Percentiles rank a stretch among this genome's conserved stretches.
phyloP scores from a whole-genome alignment of 92 coral and sea anemone genomes.

The Pocillopora meandrina region DNA sequence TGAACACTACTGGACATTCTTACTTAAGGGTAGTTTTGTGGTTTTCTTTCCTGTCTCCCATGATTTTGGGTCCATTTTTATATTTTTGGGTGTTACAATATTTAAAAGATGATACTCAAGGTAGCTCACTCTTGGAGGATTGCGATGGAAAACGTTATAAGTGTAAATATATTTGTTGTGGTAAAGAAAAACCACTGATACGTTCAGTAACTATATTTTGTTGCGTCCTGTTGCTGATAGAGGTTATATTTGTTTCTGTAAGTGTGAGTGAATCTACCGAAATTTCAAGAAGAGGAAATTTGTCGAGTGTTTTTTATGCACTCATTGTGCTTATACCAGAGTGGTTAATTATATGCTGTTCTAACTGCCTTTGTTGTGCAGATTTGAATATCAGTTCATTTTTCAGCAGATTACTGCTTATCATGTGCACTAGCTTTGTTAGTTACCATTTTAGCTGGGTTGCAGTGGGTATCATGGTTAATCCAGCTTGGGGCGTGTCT shows the following conservation, averaged over 20 bases:
- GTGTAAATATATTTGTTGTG: background rate
- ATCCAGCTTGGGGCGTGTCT: constrained; percentile 19
- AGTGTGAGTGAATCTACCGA: background rate
- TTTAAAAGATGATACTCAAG: background rate
- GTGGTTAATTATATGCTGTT: background rate
- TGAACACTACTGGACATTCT: background rate
- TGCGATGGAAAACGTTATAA: background rate
- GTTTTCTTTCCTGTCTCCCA: background rate
- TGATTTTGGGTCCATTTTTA: constrained; percentile 11
- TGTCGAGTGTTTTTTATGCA: background rate
- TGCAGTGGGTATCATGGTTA: constrained; percentile 20
- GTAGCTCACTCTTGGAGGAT: background rate
- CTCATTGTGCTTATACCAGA: background rate
- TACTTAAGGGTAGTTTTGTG: background rate
- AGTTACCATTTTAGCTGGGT: constrained; percentile 15
- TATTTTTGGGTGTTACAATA: background rate
- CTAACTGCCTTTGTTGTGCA: background rate
- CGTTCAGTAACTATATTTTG: background rate
- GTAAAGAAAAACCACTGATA: constrained; percentile 4
- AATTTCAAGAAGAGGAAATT: background rate
- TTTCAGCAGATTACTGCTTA: constrained; percentile 1
- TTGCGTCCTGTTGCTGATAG: background rate
- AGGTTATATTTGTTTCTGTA: background rate
- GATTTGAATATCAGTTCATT: background rate
- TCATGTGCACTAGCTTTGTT: background rate